Evolutionary conservation across 2,888 invertebrate genomes (phyloP), one percentile per base, ranked within the genome.

Genomic region (Eurytoma californica): DNA sequence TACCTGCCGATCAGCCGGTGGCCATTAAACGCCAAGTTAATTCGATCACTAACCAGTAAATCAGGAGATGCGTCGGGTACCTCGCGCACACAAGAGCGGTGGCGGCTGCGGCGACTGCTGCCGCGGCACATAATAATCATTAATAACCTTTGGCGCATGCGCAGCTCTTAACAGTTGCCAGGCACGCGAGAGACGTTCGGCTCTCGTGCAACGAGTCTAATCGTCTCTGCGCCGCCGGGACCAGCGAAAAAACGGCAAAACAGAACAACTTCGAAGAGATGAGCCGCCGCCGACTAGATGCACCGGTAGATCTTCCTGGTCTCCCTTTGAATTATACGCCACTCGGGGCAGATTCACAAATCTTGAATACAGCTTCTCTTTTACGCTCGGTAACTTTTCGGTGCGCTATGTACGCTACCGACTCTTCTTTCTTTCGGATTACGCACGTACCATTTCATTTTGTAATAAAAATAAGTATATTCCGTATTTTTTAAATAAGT

Each of bases 41-140:
- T 72, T 77, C 63, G 72, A 80, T 77, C 79, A 76, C 72, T 79
- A 72, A 81, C 77, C 53, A 81, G 83, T 87, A 86, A 88, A 84
- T 88, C 87, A 88, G 87, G 84, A 81, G 85, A 84, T 84, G 83
- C 69, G 61, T 18, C 51, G 68, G 30, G 1, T 3, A 20, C 12
- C 12, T 53, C 58, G 69, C 61, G 60, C 75, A 47, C 20, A 24
- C 39, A 39, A 7, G 39, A 39, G 39, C 39, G 39, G 39, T 9
- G 9, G 28, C 53, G 30, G 55, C 47, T 39, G 67, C 72, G 28
- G 20, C 57, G 13, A 30, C 24, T 14, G 57, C 55, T 4, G 57
- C 51, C 20, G 24, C 61, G 51, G 49, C 39, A 75, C 80, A 69
- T 69, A 77, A 77, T 80, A 72, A 80, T 73, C 72, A 77, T 80